Conservation (phyloP, 2,888 invertebrate genomes). For the Apotomis capreana region DNA sequence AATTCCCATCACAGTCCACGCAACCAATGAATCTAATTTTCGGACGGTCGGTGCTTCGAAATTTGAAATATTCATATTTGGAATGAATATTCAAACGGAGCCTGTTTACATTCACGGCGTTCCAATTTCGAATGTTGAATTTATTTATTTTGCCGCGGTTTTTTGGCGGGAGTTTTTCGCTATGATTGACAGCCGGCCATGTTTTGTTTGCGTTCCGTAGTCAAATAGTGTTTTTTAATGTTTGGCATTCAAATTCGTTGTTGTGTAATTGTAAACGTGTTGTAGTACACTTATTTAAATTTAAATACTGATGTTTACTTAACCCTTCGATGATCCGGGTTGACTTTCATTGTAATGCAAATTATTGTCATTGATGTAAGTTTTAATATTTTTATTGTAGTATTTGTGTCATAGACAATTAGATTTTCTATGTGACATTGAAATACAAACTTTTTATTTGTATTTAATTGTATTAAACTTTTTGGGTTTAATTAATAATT, state of each 20-base stretch:
- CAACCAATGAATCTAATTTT: constrained; percentile 77
- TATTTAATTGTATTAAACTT: no score
- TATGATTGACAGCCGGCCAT: constrained; percentile 55
- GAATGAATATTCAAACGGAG: constrained; percentile 81
- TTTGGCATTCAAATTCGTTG: constrained; percentile 39
- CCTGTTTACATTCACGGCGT: constrained; percentile 81
- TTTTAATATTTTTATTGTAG: background rate
- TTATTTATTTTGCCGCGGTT: constrained; percentile 76
- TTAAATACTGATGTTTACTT: constrained; percentile 33
- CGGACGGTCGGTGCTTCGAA: constrained; percentile 63
- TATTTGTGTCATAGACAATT: no score
- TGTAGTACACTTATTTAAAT: constrained; percentile 31
- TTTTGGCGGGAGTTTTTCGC: constrained; percentile 48
- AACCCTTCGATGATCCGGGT: constrained; percentile 30
- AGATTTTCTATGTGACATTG: no score
- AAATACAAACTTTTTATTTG: no score
- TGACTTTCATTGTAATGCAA: constrained; percentile 39
- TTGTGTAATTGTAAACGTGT: constrained; percentile 32
- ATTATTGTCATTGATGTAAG: constrained; percentile 24
- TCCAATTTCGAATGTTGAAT: constrained; percentile 82
- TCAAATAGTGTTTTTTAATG: constrained; percentile 44
- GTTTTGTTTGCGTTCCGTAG: constrained; percentile 48
- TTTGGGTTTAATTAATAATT: no score
- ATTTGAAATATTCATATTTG: constrained; percentile 81
- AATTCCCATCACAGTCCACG: constrained; percentile 37